These are phyloP conservation scores for Leguminivora glycinivorella DNA, from an alignment of 1,140 invertebrate species.

Conservation along the genomic window DNA sequence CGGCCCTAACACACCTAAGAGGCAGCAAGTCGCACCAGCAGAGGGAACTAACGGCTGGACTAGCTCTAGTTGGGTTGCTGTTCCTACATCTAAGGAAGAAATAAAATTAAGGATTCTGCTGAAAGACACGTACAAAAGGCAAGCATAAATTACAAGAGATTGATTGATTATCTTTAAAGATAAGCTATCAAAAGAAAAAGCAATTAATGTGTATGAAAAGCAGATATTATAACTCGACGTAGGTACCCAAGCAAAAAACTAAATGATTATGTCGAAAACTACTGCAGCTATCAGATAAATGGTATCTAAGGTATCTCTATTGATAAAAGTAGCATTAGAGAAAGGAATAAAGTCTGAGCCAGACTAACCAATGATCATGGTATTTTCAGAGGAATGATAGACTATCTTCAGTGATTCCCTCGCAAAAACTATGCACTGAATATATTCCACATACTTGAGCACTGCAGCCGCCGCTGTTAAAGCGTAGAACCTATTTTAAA, in stretches of 20 bases:
- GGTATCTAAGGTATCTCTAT: too few relatives aligned
- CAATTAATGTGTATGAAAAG: too few relatives aligned
- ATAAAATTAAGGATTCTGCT: neutral
- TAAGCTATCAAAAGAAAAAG: neutral
- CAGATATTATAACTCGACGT: too few relatives aligned
- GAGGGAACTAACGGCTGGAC: constrained; percentile 76
- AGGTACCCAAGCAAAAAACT: too few relatives aligned
- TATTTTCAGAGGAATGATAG: constrained; percentile 90
- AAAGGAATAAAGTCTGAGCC: neutral
- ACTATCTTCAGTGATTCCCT: constrained; percentile 89
- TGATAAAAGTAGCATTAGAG: too few relatives aligned
- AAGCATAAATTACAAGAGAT: too few relatives aligned
- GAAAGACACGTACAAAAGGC: too few relatives aligned
- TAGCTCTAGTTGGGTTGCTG: constrained; percentile 86
- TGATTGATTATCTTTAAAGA: neutral
- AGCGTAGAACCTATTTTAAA: constrained; percentile 90
- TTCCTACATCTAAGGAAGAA: constrained; percentile 81
- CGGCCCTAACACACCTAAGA: constrained; percentile 88
- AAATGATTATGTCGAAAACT: too few relatives aligned
- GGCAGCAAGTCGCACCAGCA: constrained; percentile 73
- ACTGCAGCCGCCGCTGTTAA: constrained; percentile 89
- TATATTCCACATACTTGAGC: constrained; percentile 90
- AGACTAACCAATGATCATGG: constrained; percentile 88
- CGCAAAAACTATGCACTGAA: constrained; percentile 87
- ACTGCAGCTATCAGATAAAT: too few relatives aligned